Base-by-base conservation (phyloP, 2,888 invertebrate genomes). In the Baronia brevicornis region DNA sequence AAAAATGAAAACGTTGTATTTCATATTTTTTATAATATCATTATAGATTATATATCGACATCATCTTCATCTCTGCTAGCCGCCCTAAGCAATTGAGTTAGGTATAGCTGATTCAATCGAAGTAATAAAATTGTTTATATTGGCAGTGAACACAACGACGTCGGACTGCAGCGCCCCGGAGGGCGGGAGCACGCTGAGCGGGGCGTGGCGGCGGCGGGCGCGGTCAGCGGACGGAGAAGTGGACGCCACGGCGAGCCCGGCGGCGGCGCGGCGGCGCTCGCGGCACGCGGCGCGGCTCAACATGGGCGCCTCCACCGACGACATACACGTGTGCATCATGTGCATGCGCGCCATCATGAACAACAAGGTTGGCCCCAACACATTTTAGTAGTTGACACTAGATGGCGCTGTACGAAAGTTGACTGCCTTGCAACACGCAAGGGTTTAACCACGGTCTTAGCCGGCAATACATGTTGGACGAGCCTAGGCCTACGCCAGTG, bases 311-410 rank as follows among this genome's bases (percentile, higher is more conserved):
- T 93, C 97, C 36, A 95, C 96, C 43, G 98, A 98, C 71, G 99
- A 99, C 69, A 97, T 99, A 60, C 98, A 99, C 79, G 97, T 98
- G 40, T 98, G 98, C 86, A 97, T 99, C 60, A 95, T 97, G 93
- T 99, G 98, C 69, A 91, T 99, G 87, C 88, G 98, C 36, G 98
- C 98, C 52, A 98, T 99, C 62, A 99, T 99, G 98, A 99, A 99
- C 80, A 98, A 99, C 70, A 98, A 98, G 89, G 92, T 91, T 49
- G 47, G 52, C 36, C 5, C n/a, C n/a, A n/a, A n/a, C n/a, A n/a
- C n/a, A n/a, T n/a, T n/a, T n/a, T n/a, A n/a, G n/a, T n/a, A n/a
- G n/a, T n/a, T n/a, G n/a, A n/a, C n/a, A n/a, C n/a, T n/a, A n/a
- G n/a, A n/a, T n/a, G n/a, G n/a, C n/a, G n/a, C n/a, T n/a, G n/a